Conservation (phyloP, 2,113 vertebrate genomes). For the Leptobrachium ailaonicum region DNA sequence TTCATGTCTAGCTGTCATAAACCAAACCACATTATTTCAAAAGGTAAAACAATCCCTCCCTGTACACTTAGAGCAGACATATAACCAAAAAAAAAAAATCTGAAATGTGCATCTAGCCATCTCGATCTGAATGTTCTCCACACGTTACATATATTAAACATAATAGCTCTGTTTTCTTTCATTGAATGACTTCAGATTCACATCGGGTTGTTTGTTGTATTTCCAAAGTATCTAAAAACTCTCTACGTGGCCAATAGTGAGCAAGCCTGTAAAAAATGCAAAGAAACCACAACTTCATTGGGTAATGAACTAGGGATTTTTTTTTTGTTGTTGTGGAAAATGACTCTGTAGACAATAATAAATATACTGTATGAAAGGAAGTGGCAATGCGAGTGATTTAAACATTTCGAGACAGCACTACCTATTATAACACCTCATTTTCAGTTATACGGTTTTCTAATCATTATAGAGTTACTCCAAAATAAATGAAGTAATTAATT, state of each 20-base stretch:
- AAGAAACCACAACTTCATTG: conserved; percentile 38
- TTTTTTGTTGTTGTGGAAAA: conserved; percentile 21
- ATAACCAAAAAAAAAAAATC: not conserved
- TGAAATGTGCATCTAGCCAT: not conserved
- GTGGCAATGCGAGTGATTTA: no score
- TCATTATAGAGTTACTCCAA: no score
- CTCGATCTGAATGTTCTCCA: not conserved
- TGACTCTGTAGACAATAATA: conserved; percentile 4
- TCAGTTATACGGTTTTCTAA: no score
- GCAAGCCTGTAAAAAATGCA: conserved; percentile 14
- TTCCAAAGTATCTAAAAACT: conserved; percentile 15
- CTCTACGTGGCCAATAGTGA: conserved; percentile 8
- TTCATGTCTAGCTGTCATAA: not conserved
- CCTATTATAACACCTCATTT: no score
- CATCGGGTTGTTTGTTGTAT: conserved; percentile 14
- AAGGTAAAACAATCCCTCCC: not conserved
- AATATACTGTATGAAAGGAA: no score
- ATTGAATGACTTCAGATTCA: not conserved
- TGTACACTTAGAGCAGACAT: not conserved
- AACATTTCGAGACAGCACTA: no score
- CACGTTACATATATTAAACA: not conserved
- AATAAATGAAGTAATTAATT: no score
- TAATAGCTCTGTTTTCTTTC: conserved; percentile 8
- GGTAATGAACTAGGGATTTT: conserved; percentile 33
- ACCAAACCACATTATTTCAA: not conserved